Conservation (phyloP, 2,888 invertebrate species). For the Thymelicus acteon region DNA sequence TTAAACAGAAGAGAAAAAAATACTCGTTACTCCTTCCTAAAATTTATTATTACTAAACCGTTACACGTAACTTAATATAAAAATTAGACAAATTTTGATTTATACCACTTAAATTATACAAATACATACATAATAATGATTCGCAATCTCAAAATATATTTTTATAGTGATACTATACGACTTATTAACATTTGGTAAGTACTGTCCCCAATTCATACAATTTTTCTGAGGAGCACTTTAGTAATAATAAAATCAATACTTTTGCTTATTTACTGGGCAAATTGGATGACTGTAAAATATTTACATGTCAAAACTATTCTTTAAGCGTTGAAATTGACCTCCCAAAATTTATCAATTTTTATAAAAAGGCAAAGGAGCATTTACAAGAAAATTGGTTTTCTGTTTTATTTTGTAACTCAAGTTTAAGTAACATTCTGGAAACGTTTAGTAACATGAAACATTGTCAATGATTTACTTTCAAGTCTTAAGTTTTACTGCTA, state of each 20-base stretch:
- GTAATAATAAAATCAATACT: conserved; percentile 44
- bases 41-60: conserved; percentile 75
- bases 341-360: no score
- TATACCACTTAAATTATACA: conserved; percentile 48
- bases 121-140: conserved; percentile 59
- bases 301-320: conserved; percentile 1
- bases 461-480: no score
- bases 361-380: no score
- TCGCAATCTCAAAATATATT: conserved; percentile 77
- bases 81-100: conserved; percentile 58
- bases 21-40: conserved; percentile 57
- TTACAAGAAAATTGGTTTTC: no score
- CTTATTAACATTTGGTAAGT: conserved; percentile 64
- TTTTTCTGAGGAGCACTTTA: conserved; percentile 46
- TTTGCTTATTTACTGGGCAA: conserved; percentile 29
- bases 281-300: conserved; percentile 25
- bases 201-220: conserved; percentile 48
- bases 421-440: no score
- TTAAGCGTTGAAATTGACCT: neutral
- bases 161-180: conserved; percentile 60
- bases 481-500: no score
- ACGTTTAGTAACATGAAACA: no score
- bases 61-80: conserved; percentile 75
- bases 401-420: no score
- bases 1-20: conserved; percentile 6